A percentile compares a stretch with the other conserved stretches of the same genome.
Evolutionary conservation across 2,888 invertebrate genomes (phyloP).

Genomic region (Calameuta idolon): DNA sequence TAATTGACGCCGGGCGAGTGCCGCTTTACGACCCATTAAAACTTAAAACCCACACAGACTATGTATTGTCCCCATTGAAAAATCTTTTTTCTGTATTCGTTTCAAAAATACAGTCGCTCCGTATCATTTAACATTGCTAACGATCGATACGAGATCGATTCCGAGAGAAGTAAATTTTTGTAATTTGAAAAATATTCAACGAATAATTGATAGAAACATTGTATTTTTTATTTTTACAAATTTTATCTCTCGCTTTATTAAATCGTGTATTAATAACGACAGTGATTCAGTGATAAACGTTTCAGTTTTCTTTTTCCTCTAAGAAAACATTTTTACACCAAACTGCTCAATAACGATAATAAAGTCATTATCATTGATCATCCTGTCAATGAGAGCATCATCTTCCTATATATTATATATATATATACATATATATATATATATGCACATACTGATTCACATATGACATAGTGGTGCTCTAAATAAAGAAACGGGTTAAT

Average conservation of each 20-base stretch:
- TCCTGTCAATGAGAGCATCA: neutral
- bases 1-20: conserved; percentile 45
- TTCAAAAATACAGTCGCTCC: conserved; percentile 2
- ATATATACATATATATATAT: too few species aligned
- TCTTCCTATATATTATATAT: neutral
- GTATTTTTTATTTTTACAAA: neutral
- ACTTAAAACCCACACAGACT: conserved; percentile 38
- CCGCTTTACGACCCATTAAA: conserved; percentile 43
- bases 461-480: neutral
- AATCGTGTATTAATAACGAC: neutral
- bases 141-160: neutral
- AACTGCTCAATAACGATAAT: neutral
- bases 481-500: neutral
- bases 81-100: conserved; percentile 15
- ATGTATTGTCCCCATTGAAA: conserved; percentile 36
- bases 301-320: too few species aligned
- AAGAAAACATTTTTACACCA: neutral
- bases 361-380: neutral
- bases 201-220: neutral
- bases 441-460: too few species aligned
- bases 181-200: neutral
- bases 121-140: conserved; percentile 2
- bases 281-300: neutral
- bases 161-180: neutral
- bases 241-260: neutral